phyloP scores from a whole-genome alignment of 2,888 invertebrate genomes.

The Formica aserva region DNA sequence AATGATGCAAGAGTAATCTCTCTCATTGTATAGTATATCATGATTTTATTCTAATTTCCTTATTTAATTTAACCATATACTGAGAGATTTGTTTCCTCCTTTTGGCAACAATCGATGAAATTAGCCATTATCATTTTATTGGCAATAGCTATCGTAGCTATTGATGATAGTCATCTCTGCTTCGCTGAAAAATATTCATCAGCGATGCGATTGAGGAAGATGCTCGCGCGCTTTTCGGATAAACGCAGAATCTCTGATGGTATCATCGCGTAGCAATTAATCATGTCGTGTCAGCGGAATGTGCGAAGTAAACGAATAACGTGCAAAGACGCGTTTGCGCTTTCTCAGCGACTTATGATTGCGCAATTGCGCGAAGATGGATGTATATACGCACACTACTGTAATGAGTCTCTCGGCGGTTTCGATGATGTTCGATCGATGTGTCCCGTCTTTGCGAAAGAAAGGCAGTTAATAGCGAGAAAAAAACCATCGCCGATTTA shows the following conservation, averaged over 20 bases:
- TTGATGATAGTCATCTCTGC: background rate
- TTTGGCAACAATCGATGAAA: background rate
- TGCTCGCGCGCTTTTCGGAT: constrained; percentile 5
- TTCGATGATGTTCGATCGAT: constrained; percentile 5
- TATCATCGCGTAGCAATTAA: constrained; percentile 56
- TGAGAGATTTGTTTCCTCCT: background rate
- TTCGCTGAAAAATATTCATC: background rate
- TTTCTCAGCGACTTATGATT: constrained; percentile 48
- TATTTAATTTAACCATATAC: background rate
- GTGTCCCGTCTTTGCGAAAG: constrained; percentile 13
- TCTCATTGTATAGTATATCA: background rate
- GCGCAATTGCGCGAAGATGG: constrained; percentile 33
- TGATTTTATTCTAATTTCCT: background rate
- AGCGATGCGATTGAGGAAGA: background rate
- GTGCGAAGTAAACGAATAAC: constrained; percentile 29
- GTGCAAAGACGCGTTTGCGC: constrained; percentile 25
- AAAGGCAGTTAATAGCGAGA: background rate
- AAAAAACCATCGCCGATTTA: constrained; percentile 8
- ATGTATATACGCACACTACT: background rate
- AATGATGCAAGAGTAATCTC: background rate
- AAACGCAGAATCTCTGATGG: constrained; percentile 25
- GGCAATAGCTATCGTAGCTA: background rate
- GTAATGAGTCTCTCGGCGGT: constrained; percentile 14
- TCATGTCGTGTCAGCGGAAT: constrained; percentile 48
- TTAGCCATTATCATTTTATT: background rate